Percentiles rank a stretch among this genome's conserved stretches.
Evolutionary conservation across 2,113 vertebrate species (phyloP).

Genomic region (Saguinus imperator): DNA sequence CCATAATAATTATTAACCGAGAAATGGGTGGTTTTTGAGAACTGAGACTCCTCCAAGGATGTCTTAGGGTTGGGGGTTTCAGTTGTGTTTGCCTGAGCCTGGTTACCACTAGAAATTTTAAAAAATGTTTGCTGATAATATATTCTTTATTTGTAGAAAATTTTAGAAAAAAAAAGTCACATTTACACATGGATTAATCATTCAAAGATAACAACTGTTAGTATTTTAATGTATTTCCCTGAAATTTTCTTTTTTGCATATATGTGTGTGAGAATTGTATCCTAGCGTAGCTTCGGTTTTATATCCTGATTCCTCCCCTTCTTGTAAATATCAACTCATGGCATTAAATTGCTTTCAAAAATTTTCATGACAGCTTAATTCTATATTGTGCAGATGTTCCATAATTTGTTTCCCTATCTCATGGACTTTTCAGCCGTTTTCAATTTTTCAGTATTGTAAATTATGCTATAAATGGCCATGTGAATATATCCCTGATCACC

Average conservation of each 20-base stretch:
- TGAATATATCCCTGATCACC: background rate
- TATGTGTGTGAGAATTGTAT: background rate
- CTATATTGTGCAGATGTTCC: background rate
- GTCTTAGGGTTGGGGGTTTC: background rate
- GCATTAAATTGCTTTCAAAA: background rate
- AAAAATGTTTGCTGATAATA: background rate
- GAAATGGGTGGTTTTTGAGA: background rate
- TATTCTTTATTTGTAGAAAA: background rate
- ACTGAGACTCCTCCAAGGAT: background rate
- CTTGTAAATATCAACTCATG: background rate
- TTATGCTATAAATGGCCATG: background rate
- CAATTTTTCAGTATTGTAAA: background rate
- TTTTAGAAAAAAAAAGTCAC: background rate
- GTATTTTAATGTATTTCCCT: background rate
- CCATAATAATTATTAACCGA: background rate
- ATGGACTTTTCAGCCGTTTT: background rate
- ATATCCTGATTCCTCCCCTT: background rate
- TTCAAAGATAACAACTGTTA: background rate
- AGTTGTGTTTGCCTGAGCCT: background rate
- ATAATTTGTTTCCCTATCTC: background rate
- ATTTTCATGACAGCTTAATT: background rate
- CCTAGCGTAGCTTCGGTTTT: background rate
- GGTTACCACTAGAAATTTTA: background rate
- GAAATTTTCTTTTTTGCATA: background rate
- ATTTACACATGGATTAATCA: background rate